Base-by-base conservation (phyloP, 2,888 invertebrate genomes). In the Lomographa bimaculata region DNA sequence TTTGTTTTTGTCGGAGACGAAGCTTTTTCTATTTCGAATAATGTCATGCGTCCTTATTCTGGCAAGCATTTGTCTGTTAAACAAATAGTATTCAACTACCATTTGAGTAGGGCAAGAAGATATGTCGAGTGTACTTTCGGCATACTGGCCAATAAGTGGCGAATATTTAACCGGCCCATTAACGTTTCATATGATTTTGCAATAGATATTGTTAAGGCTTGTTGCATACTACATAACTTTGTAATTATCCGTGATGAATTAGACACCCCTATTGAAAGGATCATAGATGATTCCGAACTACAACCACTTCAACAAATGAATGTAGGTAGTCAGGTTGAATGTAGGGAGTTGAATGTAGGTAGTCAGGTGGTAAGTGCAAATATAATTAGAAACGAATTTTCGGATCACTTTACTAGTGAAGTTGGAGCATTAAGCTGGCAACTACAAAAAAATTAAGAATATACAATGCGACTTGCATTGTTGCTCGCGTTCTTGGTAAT, bases 141-240 rank as follows among this genome's bases (percentile, higher is more conserved):
- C 4, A 64, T 67, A 42, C 42, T 61, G 1, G 46, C 42, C 14
- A 57, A 64, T 50, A 65, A 65, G 43, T 64, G 60, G 59, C 35
- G 60, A 17, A 59, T 66, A 14, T 58, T 63, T 20, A 6, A 52
- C 18, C 25, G 45, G 5, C 37, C 38, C 7, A 25, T 30, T 11
- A 32, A 36, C 18, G 36, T 41, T 7, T 26, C 32, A 24, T 24
- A 33, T 38, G 36, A 45, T 39, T 42, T 39, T 24, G 36, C 38
- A 20, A 36, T 35, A 16, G 23, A 30, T 17, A 38, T 45, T 20
- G 27, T 32, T 9, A 40, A 40, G 26, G 27, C 40, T 25, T 37
- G 29, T 30, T 37, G 37, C 20, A 25, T 30, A 24, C 30, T 38
- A 32, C 38, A 38, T 7, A 46, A 54, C 45, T 53, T 50, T 49